phyloP scores from a whole-genome alignment of 2,113 vertebrate species.

The Anguilla rostrata region DNA sequence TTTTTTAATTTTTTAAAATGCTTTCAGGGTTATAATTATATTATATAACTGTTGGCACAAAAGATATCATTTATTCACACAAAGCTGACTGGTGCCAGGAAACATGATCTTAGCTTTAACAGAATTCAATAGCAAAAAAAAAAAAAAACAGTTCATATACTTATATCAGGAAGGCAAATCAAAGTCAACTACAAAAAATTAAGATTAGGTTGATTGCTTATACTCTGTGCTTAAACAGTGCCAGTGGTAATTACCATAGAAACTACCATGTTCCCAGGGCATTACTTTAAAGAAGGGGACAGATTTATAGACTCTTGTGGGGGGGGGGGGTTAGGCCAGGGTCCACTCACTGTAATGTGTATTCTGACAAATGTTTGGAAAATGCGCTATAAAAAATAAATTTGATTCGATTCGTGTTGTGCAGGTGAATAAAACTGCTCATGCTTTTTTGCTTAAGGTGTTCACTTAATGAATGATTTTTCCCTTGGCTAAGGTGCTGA shows the following conservation, averaged over 20 bases:
- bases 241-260: neutral
- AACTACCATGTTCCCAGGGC: neutral
- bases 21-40: neutral
- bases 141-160: neutral
- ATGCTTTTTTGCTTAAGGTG: too few species aligned
- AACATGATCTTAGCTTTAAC: neutral
- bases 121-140: neutral
- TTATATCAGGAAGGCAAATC: neutral
- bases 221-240: neutral
- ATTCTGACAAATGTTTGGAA: too few species aligned
- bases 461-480: too few species aligned
- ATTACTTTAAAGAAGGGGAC: too few species aligned
- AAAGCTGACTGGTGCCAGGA: neutral
- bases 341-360: too few species aligned
- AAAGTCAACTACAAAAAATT: neutral
- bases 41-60: neutral
- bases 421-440: too few species aligned
- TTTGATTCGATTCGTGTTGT: too few species aligned
- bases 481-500: too few species aligned
- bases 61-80: too few species aligned
- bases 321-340: too few species aligned
- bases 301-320: too few species aligned
- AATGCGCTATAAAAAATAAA: too few species aligned
- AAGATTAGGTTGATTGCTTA: neutral
- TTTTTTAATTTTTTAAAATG: neutral